Base-by-base conservation (phyloP, 2,797 vertebrate genomes). In the Manis pentadactyla region DNA sequence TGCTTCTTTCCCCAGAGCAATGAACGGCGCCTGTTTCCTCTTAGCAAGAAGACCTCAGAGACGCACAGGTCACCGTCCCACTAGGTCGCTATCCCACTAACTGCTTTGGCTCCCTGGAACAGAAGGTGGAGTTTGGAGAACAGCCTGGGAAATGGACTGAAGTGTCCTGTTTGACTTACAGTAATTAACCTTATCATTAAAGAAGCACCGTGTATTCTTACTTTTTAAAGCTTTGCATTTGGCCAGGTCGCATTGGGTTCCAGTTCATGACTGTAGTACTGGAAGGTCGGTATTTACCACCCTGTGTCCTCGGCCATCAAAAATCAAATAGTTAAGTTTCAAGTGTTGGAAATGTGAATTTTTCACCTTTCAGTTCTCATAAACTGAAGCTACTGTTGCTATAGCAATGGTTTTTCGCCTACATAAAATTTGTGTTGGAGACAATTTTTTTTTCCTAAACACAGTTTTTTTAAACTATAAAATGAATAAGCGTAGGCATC, bases 351-450 rank as follows among this genome's bases (percentile, higher is more conserved):
- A 95, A 88, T 90, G 37, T 69, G 64, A 83, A 87, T 13, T 91
- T 91, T 94, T 95, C 87, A 95, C 89, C 87, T 94, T 94, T 88
- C 31, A 18, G 2, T 79, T 83, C 74, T 73, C 79, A 83, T 82
- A 63, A 95, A 68, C 74, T 81, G 59, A 93, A 89, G 95, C 83
- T 79, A 9, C 94, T 51, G 94, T 98, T 98, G 94, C 97, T 87
- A 96, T 96, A 90, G 97, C 79, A 83, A 73, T 96, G 74, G 75
- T 93, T 94, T 94, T 63, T 95, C 46, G 34, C 95, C 93, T 96
- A 97, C 94, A 81, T 89, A 88, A 94, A 96, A 97, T 97, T 93
- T 85, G 95, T 96, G 57, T 96, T 86, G 88, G 69, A 97, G 59
- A 88, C 88, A 55, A 25, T 73, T 86, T 97, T 46, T 97, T 46